Evolutionary conservation across 2,113 vertebrate species (phyloP).

Genomic region (Cyprinodon variegatus): DNA sequence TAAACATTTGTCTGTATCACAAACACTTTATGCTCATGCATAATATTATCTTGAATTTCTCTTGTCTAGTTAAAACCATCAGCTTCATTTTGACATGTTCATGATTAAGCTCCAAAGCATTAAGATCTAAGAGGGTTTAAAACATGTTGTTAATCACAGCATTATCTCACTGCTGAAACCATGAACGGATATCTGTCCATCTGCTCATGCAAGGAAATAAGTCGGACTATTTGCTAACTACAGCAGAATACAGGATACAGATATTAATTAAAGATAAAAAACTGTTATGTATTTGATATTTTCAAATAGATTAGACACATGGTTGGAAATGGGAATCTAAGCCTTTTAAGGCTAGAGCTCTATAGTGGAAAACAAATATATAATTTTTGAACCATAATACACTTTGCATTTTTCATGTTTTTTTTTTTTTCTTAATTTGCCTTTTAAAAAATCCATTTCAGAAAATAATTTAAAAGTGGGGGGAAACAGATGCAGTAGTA

Average conservation of each 20-base stretch:
- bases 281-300: background rate
- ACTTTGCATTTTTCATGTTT: background rate
- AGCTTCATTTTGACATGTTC: background rate
- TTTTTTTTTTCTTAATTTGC: background rate
- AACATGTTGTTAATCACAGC: slow-evolving; percentile 32
- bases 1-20: slow-evolving; percentile 7
- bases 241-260: background rate
- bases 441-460: too few relatives aligned
- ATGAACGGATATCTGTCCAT: slow-evolving; percentile 28
- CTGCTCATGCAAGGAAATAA: slow-evolving; percentile 54
- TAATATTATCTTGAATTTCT: background rate
- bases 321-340: background rate
- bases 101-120: background rate
- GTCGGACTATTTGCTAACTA: slow-evolving; percentile 42
- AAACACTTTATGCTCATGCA: background rate
- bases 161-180: slow-evolving; percentile 36
- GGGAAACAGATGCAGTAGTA: too few relatives aligned
- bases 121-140: slow-evolving; percentile 9
- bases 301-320: background rate
- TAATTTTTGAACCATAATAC: background rate
- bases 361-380: background rate
- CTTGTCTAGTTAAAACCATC: background rate
- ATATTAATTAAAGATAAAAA: background rate
- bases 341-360: background rate
- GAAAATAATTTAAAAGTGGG: background rate